These are phyloP conservation scores for Alviniconcha strummeri DNA, from an alignment of 2,888 invertebrate species.

Conservation along the genomic window DNA sequence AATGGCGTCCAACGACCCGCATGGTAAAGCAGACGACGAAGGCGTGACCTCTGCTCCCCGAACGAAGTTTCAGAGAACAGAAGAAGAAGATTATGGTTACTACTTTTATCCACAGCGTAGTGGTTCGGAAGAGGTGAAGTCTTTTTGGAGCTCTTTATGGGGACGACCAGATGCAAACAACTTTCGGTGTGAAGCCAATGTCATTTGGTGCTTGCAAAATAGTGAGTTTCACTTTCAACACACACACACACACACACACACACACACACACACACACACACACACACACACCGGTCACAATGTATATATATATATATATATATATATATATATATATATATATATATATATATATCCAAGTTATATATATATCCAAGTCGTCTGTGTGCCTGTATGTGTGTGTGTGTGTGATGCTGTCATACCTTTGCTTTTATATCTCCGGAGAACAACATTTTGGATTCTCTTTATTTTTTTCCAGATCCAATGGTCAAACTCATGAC, in stretches of 20 bases:
- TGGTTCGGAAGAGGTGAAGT: conserved; percentile 25
- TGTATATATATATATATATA: conserved; percentile 2
- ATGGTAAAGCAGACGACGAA: conserved; percentile 20
- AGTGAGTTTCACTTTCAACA: conserved; percentile 33
- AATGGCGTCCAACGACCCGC: conserved; percentile 16
- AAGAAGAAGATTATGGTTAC: conserved; percentile 48
- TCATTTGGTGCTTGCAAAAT: conserved; percentile 45
- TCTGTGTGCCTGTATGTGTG: not conserved
- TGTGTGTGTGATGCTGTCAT: not conserved
- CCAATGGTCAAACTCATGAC: conserved; percentile 55
- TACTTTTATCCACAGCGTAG: conserved; percentile 49
- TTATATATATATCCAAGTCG: not conserved
- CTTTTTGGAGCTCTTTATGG: conserved; percentile 39
- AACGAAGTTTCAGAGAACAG: conserved; percentile 26
- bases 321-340: not conserved
- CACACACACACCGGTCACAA: conserved; percentile 2
- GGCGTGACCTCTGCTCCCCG: not conserved
- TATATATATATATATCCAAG: not conserved
- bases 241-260: conserved; percentile 8
- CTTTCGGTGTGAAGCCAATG: conserved; percentile 46
- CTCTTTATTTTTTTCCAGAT: conserved; percentile 45
- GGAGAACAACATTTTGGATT: not conserved
- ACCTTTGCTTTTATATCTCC: no score
- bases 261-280: conserved; percentile 18
- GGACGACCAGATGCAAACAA: conserved; percentile 27